Percentiles rank a stretch among this genome's conserved stretches.
These are phyloP conservation scores for Semotilus atromaculatus DNA, from an alignment of 2,797 vertebrate genomes.

Conservation along the genomic window DNA sequence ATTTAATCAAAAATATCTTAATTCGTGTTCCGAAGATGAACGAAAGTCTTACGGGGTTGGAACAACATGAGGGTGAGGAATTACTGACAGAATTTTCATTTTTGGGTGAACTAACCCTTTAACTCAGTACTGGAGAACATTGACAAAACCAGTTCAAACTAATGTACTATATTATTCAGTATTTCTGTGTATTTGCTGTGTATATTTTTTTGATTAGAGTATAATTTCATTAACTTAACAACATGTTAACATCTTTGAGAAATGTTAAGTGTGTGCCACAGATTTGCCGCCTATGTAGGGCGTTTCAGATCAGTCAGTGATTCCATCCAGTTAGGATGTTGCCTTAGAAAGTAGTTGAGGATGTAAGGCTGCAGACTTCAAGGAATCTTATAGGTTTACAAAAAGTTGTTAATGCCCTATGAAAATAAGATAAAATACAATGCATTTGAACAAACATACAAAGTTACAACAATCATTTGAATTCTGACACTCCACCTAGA, in stretches of 20 bases:
- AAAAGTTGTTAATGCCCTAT: neutral
- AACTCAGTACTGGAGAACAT: neutral
- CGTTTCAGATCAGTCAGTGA: neutral
- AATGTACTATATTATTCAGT: neutral
- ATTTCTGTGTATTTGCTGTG: neutral
- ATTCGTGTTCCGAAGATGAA: too few species aligned
- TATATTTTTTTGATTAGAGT: neutral
- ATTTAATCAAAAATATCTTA: too few species aligned
- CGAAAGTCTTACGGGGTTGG: too few species aligned
- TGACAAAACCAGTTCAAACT: neutral
- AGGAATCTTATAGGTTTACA: neutral
- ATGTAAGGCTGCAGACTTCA: neutral
- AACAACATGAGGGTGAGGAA: too few species aligned
- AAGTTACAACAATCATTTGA: neutral
- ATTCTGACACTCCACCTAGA: neutral
- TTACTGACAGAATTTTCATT: too few species aligned
- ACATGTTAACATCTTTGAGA: neutral
- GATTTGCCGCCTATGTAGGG: neutral
- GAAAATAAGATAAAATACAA: neutral
- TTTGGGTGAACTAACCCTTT: too few species aligned
- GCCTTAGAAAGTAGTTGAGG: neutral
- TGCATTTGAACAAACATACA: neutral
- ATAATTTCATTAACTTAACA: neutral
- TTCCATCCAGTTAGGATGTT: neutral
- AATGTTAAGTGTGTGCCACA: neutral